Percentiles rank a stretch among this genome's conserved stretches.
phyloP scores from a whole-genome alignment of 2,888 invertebrate genomes.

The Mylabris sibirica region DNA sequence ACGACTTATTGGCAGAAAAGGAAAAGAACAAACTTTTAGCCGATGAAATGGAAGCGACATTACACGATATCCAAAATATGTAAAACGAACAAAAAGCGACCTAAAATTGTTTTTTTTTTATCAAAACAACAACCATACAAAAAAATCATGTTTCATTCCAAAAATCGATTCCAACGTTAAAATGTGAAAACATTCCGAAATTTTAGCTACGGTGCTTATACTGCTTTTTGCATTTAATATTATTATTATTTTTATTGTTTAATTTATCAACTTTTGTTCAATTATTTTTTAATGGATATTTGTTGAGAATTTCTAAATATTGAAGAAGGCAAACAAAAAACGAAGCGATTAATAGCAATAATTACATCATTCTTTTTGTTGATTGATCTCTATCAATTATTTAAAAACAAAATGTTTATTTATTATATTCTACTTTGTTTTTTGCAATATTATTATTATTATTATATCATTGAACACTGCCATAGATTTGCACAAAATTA shows the following conservation, averaged over 20 bases:
- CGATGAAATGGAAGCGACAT: constrained; percentile 98
- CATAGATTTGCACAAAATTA: constrained; percentile 34
- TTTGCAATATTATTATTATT: constrained; percentile 42
- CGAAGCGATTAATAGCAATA: no score
- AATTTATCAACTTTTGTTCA: constrained; percentile 11
- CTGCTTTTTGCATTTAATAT: constrained; percentile 8
- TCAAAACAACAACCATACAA: not conserved
- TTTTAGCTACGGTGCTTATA: not conserved
- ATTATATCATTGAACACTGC: constrained; percentile 47
- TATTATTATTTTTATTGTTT: not conserved
- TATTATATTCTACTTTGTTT: constrained; percentile 6
- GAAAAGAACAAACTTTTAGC: constrained; percentile 96
- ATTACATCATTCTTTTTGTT: constrained; percentile 21
- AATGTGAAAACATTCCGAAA: constrained; percentile 12
- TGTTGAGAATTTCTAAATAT: constrained; percentile 11
- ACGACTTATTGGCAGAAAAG: constrained; percentile 93
- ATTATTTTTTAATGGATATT: constrained; percentile 14
- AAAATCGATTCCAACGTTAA: not conserved
- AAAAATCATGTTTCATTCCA: not conserved
- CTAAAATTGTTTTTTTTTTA: constrained; percentile 7
- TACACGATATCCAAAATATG: constrained; percentile 99
- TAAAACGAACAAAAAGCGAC: constrained; percentile 62
- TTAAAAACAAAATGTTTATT: no score
- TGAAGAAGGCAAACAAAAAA: not conserved
- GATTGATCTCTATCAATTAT: constrained; percentile 26